Percentiles rank a stretch among this genome's conserved stretches.
phyloP scores from a whole-genome alignment of 64 coral and sea anemone genomes.

The Exaiptasia diaphana region DNA sequence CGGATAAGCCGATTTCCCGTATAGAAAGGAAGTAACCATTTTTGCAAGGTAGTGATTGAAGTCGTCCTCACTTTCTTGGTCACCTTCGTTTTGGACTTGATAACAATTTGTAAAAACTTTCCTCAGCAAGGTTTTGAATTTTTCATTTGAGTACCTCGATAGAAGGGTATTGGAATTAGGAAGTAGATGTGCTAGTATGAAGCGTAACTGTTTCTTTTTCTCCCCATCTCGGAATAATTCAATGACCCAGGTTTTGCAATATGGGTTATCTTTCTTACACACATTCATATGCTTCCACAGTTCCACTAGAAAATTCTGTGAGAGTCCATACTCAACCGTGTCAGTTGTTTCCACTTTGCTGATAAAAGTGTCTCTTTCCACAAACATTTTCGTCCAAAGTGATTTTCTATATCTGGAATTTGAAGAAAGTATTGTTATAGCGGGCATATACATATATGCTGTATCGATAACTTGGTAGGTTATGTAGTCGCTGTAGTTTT shows the following conservation, averaged over 20 bases:
- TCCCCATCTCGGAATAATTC: slow-evolving; percentile 53
- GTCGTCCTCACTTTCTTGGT: too few relatives aligned
- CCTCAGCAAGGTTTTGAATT: background rate
- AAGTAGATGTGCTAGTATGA: slow-evolving; percentile 17
- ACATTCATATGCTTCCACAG: background rate
- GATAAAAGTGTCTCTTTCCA: background rate
- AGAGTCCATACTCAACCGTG: background rate
- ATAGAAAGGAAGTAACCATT: slow-evolving; percentile 18
- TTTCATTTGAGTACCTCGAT: background rate
- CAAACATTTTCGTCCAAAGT: slow-evolving; percentile 17
- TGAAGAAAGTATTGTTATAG: slow-evolving; percentile 39
- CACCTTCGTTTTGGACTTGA: background rate
- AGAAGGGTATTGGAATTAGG: background rate
- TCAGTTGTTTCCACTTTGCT: background rate
- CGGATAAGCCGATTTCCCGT: slow-evolving; percentile 49
- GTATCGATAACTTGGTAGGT: slow-evolving; percentile 36
- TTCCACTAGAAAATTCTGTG: background rate
- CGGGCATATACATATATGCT: slow-evolving; percentile 30
- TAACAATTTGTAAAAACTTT: background rate
- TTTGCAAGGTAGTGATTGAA: too few relatives aligned
- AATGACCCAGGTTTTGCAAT: slow-evolving; percentile 24
- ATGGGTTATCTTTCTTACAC: background rate
- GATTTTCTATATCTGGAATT: background rate
- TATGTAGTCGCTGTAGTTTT: slow-evolving; percentile 29
- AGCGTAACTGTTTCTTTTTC: background rate